Base-by-base conservation (phyloP, 2,888 invertebrate genomes). In the Epinotia brunnichana region DNA sequence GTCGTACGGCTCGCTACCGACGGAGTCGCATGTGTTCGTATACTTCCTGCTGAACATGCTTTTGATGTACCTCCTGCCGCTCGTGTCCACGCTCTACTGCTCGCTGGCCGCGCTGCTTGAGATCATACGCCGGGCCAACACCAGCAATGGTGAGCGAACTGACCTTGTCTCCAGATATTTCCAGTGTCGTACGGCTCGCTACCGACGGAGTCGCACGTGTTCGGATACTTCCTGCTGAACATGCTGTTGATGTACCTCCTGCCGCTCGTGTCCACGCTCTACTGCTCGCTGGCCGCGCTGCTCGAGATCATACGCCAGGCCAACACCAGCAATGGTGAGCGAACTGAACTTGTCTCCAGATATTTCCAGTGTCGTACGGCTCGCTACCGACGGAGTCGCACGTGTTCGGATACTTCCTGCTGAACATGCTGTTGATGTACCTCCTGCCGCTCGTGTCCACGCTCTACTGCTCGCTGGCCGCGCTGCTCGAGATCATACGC, bases 361-460 rank as follows among this genome's bases (percentile, higher is more conserved):
- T 99, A 97, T 90, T 95, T 95, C 81, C 99, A 99, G 85, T 99
- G 99, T 96, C 97, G 0, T 97, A 96, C 90, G 96, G 97, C 81
- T 95, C 96, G 66, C 96, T 98, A 82, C 95, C 96, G 17, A 95
- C 95, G 1, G 92, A 90, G 75, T 87, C 94, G 1, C 96, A 97
- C 82, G 97, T 98, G 89, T 91, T 97, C 75, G 94, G 95, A 10
- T 98, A 98, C 90, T 96, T 96, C 81, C 90, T 97, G 11, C 95
- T 97, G 80, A 97, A 96, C 79, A 96, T 98, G 96, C 87, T 96
- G 61, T 95, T 97, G 83, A 97, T 98, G 96, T 98, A 98, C 87
- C 95, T 96, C 59, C 92, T 97, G 53, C 98, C 98, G 0, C 92
- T 98, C 68, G 87, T 96, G 72, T 96, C 97, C 69, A 98, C 99